These are phyloP conservation scores for Spea bombifrons DNA, from an alignment of 2,113 vertebrate species.

Conservation along the genomic window DNA sequence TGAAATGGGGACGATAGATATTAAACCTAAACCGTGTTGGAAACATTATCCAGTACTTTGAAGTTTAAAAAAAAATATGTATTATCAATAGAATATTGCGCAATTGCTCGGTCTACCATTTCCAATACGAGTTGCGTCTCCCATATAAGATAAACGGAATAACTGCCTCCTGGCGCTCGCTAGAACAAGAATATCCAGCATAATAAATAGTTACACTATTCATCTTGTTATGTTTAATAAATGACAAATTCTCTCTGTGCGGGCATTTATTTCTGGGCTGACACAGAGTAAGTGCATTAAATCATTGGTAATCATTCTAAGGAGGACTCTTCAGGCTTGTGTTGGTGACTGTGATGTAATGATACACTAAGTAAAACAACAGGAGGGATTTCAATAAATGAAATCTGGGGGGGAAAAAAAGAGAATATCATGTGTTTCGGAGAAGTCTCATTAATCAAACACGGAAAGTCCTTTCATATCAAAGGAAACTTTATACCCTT, in stretches of 20 bases:
- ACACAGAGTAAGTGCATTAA: conserved; percentile 27
- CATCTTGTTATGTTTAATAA: conserved; percentile 40
- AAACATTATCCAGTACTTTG: too few relatives aligned
- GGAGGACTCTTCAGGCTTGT: conserved; percentile 3
- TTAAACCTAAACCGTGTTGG: too few relatives aligned
- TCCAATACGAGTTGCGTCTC: neutral
- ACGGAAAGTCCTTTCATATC: neutral
- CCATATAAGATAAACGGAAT: neutral
- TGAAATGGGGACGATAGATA: too few relatives aligned
- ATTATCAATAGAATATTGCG: too few relatives aligned
- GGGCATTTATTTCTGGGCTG: conserved; percentile 19
- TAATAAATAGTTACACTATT: conserved; percentile 34
- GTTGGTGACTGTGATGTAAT: conserved; percentile 17
- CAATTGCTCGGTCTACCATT: neutral
- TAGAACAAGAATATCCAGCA: neutral
- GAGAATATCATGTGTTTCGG: neutral
- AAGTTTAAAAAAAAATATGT: too few relatives aligned
- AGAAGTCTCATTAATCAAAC: conserved; percentile 11
- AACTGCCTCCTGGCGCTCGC: neutral
- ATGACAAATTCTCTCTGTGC: conserved; percentile 15
- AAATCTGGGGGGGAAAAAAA: neutral
- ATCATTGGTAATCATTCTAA: neutral
- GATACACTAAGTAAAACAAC: neutral
- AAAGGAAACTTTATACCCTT: neutral
- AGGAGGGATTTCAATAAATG: conserved; percentile 11